phyloP scores from a whole-genome alignment of 2,888 invertebrate genomes.

The Ptychoptera contaminata region DNA sequence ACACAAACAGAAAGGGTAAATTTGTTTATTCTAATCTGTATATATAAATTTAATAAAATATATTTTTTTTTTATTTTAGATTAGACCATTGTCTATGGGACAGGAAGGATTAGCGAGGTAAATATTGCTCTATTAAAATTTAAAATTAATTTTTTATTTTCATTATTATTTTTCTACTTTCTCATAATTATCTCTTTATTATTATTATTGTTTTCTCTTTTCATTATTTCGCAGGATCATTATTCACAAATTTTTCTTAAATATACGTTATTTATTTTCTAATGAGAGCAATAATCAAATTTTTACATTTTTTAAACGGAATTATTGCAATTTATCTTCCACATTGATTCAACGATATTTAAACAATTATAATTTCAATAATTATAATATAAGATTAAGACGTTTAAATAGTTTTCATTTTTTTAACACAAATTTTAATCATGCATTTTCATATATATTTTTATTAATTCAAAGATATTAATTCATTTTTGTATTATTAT shows the following conservation, averaged over 20 bases:
- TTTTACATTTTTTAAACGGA: not conserved
- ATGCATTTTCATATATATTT: no score
- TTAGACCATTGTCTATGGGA: conserved; percentile 30
- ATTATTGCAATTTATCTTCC: no score
- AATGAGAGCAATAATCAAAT: not conserved
- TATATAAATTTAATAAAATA: no score
- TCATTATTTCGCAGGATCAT: conserved; percentile 1
- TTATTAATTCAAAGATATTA: no score
- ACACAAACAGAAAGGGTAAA: conserved; percentile 75
- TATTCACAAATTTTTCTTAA: not conserved
- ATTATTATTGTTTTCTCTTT: conserved; percentile 2
- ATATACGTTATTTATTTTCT: not conserved
- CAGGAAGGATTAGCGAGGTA: conserved; percentile 32
- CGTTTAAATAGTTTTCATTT: no score
- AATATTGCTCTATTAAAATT: conserved; percentile 7
- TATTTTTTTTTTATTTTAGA: conserved; percentile 18
- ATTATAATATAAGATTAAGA: no score
- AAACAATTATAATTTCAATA: not conserved
- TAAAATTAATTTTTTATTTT: conserved; percentile 2
- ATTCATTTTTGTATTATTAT: no score
- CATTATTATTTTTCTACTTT: conserved; percentile 3
- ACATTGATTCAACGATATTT: conserved; percentile 2
- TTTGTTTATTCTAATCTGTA: no score
- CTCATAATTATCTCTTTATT: not conserved
- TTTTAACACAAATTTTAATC: no score